phyloP scores from a whole-genome alignment of 1,140 invertebrate genomes.

The Nymphalis io region DNA sequence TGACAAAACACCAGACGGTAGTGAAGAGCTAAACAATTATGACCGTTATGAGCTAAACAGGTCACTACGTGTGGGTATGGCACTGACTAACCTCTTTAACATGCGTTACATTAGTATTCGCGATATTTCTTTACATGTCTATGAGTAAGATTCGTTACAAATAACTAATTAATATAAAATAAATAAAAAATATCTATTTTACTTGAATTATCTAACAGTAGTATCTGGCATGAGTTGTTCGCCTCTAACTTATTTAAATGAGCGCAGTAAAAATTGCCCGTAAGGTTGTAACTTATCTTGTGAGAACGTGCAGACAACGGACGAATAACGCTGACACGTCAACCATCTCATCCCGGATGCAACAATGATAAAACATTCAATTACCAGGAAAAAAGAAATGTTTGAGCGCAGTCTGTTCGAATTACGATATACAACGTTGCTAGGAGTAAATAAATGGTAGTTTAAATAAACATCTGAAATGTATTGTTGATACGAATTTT shows the following conservation, averaged over 20 bases:
- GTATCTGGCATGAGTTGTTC: no score
- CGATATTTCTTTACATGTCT: neutral
- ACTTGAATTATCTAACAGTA: no score
- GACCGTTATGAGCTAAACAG: slow-evolving; percentile 33
- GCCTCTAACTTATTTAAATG: neutral
- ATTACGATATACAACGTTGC: neutral
- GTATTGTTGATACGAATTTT: no score
- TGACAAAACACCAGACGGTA: slow-evolving; percentile 33
- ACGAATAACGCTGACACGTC: slow-evolving; percentile 27
- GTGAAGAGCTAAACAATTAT: slow-evolving; percentile 31
- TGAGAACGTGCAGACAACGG: slow-evolving; percentile 23
- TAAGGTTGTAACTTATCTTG: slow-evolving; percentile 16
- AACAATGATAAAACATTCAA: slow-evolving; percentile 40
- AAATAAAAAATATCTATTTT: no score
- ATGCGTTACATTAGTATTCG: slow-evolving; percentile 3
- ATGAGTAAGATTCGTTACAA: neutral
- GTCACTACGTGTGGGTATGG: slow-evolving; percentile 35
- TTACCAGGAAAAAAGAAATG: slow-evolving; percentile 41
- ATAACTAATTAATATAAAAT: no score
- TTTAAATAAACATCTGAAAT: neutral
- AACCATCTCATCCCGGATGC: slow-evolving; percentile 37
- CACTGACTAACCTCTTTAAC: slow-evolving; percentile 15
- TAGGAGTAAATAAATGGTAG: neutral
- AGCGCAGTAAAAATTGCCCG: slow-evolving; percentile 6
- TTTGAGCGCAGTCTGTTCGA: slow-evolving; percentile 22